phyloP scores from a whole-genome alignment of 2,113 vertebrate genomes.

The Hydrolagus affinis region DNA sequence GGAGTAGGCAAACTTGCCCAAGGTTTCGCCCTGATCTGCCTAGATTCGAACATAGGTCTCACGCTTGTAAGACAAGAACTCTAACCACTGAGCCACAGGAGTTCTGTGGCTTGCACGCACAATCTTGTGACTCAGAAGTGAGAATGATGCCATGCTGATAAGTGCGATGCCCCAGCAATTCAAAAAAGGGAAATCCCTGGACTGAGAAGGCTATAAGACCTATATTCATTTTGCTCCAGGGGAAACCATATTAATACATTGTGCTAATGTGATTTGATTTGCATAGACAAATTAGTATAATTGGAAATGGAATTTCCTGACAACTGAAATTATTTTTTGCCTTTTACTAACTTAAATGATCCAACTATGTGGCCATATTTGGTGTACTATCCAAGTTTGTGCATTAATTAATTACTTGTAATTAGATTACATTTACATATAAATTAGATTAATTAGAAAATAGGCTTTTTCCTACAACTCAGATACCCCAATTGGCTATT shows the following conservation, averaged over 20 bases:
- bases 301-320: neutral
- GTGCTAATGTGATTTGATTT: neutral
- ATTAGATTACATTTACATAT: conserved; percentile 23
- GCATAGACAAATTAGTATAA: conserved; percentile 23
- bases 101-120: too few relatives aligned
- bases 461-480: conserved; percentile 16
- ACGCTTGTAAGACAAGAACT: too few relatives aligned
- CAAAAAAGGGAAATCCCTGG: neutral
- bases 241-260: neutral
- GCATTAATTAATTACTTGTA: conserved; percentile 19
- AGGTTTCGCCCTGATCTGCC: too few relatives aligned
- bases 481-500: conserved; percentile 17
- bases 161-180: neutral
- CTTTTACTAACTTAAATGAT: too few relatives aligned
- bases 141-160: too few relatives aligned
- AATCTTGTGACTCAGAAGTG: too few relatives aligned
- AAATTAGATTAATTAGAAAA: conserved; percentile 26
- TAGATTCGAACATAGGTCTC: too few relatives aligned
- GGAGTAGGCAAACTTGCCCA: too few relatives aligned
- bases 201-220: neutral
- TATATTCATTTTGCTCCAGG: neutral
- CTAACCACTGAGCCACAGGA: too few relatives aligned
- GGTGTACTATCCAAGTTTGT: neutral
- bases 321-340: conserved; percentile 8
- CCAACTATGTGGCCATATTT: neutral